Base-by-base conservation (phyloP, 2,888 invertebrate genomes). In the Drosophila mayaguana region DNA sequence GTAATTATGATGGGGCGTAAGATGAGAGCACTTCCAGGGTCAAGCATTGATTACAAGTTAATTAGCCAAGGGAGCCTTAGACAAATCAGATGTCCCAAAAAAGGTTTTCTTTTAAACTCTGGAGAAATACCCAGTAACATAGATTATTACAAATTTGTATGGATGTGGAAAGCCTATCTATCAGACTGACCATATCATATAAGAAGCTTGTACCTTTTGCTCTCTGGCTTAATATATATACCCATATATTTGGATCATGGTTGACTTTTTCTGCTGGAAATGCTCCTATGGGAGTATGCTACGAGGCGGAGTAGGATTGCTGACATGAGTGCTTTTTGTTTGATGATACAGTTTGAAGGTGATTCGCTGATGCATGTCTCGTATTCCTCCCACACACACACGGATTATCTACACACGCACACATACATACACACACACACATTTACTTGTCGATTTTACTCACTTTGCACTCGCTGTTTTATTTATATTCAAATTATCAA, bases 401-500 rank as follows among this genome's bases (percentile, higher is more conserved):
- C 14, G 14, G n/a, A 46, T 11, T 28, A 46, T 51, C 14, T 28
- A 54, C 48, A 53, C 22, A 38, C 34, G 34, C 34, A 43, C 22
- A 51, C 54, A 64, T 3, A 34, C 32, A 43, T 36, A 51, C 54
- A 64, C 36, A 63, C 57, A 72, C 57, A 66, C 63, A 67, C 64
- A 50, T 7, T n/a, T 20, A 38, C 18, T 60, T 59, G n/a, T 69
- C 38, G 38, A 54, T 54, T 75, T 83, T 91, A 95, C 96, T 95
- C 93, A 97, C 97, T 97, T 96, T 91, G 92, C 91, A 89, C 91
- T 92, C 88, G 92, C 91, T 80, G 95, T 95, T 93, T 96, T 96
- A 93, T 97, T 97, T 90, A 97, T 97, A 88, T 96, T 95, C 87
- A 99, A 95, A 93, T 98, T 98, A 94, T 98, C 97, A 74, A 98